Evolutionary conservation across 2,113 vertebrate genomes (phyloP).

Genomic region (Sorex araneus): DNA sequence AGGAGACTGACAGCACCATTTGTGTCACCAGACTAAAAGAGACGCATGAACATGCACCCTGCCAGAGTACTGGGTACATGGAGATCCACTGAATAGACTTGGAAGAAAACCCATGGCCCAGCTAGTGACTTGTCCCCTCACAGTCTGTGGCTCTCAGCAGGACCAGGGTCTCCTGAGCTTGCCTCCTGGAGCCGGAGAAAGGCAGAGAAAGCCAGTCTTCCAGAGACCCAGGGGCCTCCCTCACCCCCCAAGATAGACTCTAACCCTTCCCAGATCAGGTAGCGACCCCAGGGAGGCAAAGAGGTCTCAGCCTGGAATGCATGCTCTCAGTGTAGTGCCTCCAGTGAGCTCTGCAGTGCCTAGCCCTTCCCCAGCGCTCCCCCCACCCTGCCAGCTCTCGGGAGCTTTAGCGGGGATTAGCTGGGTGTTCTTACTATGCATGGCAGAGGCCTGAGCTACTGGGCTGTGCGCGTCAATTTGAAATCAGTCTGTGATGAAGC

Average conservation of each 20-base stretch:
- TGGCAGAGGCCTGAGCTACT: conserved; percentile 63
- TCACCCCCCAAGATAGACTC: neutral
- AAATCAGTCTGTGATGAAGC: conserved; percentile 75
- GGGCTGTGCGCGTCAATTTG: conserved; percentile 66
- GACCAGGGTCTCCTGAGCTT: neutral
- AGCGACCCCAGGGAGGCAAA: neutral
- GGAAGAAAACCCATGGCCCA: neutral
- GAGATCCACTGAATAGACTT: neutral
- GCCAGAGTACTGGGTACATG: too few species aligned
- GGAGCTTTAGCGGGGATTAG: conserved; percentile 77
- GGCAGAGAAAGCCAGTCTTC: neutral
- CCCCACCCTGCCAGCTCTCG: neutral
- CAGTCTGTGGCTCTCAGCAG: neutral
- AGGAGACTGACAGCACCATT: neutral
- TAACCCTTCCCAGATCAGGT: neutral
- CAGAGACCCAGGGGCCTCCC: neutral
- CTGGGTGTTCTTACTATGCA: conserved; percentile 72
- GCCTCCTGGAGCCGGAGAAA: neutral
- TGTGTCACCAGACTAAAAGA: neutral
- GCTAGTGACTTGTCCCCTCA: neutral
- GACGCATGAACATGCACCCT: neutral
- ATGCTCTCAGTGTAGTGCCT: neutral
- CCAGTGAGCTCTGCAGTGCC: neutral
- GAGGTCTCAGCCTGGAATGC: neutral
- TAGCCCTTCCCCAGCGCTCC: neutral